Conservation (phyloP, 2,888 invertebrate species). For the Leuctra nigra region DNA sequence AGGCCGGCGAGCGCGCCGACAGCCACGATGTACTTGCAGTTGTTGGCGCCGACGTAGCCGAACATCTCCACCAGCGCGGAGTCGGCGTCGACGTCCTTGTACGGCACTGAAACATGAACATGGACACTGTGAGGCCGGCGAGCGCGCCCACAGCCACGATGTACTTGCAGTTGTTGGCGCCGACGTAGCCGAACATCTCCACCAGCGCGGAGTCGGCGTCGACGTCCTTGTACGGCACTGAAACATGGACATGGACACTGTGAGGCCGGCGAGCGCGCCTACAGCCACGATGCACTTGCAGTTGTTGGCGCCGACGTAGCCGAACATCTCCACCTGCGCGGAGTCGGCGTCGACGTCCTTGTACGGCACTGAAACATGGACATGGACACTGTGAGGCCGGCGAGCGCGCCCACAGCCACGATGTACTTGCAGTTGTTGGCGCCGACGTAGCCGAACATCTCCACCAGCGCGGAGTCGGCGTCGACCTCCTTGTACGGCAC, state of each 20-base stretch:
- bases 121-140: constrained; percentile 86
- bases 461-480: constrained; percentile 77
- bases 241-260: constrained; percentile 80
- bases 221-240: constrained; percentile 81
- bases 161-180: constrained; percentile 79
- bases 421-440: constrained; percentile 82
- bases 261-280: constrained; percentile 88
- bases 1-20: constrained; percentile 90
- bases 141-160: constrained; percentile 88
- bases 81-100: constrained; percentile 72
- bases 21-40: constrained; percentile 83
- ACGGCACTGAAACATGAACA: constrained; percentile 93
- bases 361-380: constrained; percentile 77
- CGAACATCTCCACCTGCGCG: constrained; percentile 86
- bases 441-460: constrained; percentile 84
- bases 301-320: constrained; percentile 73
- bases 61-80: constrained; percentile 91
- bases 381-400: constrained; percentile 87
- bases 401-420: constrained; percentile 88
- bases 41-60: constrained; percentile 74
- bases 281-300: constrained; percentile 86
- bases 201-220: constrained; percentile 80
- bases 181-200: constrained; percentile 85
- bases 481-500: constrained; percentile 83
- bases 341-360: constrained; percentile 76